phyloP scores from a whole-genome alignment of 2,113 vertebrate species.

The Gnathonemus echidnorhynchus region DNA sequence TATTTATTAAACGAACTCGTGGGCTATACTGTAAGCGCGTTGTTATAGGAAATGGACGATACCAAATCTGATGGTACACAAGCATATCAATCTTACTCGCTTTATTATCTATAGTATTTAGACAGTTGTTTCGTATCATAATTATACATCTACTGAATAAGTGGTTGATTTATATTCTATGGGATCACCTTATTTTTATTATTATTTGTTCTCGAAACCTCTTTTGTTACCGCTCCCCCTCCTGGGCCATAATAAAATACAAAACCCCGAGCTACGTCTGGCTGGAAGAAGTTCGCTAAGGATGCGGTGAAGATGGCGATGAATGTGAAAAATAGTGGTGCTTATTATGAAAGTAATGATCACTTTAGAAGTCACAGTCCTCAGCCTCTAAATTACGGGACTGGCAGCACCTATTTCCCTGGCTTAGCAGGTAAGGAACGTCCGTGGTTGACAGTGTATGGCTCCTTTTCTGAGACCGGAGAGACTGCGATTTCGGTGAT shows the following conservation, averaged over 20 bases:
- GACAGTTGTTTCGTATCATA: background rate
- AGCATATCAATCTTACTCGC: background rate
- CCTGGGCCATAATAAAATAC: slow-evolving; percentile 7
- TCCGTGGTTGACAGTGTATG: background rate
- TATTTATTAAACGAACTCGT: background rate
- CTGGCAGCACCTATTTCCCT: slow-evolving; percentile 56
- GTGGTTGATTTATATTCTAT: background rate
- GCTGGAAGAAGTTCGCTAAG: slow-evolving; percentile 39
- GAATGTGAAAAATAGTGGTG: slow-evolving; percentile 59
- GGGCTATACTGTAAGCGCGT: slow-evolving; percentile 15
- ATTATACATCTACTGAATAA: background rate
- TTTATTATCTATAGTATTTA: background rate
- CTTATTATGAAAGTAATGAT: slow-evolving; percentile 54
- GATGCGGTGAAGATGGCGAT: slow-evolving; percentile 69
- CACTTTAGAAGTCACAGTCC: slow-evolving; percentile 56
- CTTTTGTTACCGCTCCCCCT: background rate
- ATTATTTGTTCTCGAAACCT: background rate
- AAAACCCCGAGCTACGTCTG: slow-evolving; percentile 16
- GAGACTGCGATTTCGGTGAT: background rate
- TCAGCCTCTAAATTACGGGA: slow-evolving; percentile 50
- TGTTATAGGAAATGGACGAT: slow-evolving; percentile 53
- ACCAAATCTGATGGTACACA: slow-evolving; percentile 41
- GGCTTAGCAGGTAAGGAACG: slow-evolving; percentile 59
- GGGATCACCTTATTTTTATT: background rate
- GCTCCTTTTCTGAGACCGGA: background rate